Conservation (phyloP, 1,140 invertebrate species). For the Rhizoglyphus robini region DNA sequence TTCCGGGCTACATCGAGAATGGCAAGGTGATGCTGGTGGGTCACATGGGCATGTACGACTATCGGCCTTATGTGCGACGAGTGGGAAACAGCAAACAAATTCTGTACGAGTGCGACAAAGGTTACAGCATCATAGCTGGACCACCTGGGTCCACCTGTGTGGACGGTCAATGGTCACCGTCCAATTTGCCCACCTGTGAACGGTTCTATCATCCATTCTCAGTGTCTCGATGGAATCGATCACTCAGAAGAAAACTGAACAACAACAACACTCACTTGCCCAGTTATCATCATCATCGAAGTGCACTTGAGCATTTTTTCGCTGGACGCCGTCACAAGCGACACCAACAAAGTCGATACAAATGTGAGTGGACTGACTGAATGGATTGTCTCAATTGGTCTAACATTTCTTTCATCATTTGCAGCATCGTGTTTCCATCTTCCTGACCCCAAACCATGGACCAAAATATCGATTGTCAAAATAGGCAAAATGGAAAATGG, state of each 20-base stretch:
- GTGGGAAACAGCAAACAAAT: constrained; percentile 83
- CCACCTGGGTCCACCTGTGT: constrained; percentile 84
- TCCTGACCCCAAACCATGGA: constrained; percentile 46
- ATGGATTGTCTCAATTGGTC: background rate
- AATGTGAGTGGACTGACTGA: constrained; percentile 20
- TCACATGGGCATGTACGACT: constrained; percentile 93
- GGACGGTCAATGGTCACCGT: constrained; percentile 71
- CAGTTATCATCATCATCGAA: background rate
- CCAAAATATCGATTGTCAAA: constrained; percentile 50
- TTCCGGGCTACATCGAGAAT: constrained; percentile 75
- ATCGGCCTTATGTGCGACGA: constrained; percentile 83
- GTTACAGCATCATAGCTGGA: constrained; percentile 63
- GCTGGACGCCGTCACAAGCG: background rate
- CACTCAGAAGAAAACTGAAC: constrained; percentile 25
- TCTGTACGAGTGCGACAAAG: constrained; percentile 88
- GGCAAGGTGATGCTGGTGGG: constrained; percentile 86
- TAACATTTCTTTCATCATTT: constrained; percentile 14
- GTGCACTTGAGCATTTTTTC: background rate
- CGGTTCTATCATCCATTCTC: constrained; percentile 29
- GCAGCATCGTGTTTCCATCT: constrained; percentile 41
- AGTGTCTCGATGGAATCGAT: background rate
- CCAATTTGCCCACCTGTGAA: constrained; percentile 62
- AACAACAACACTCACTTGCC: constrained; percentile 30
- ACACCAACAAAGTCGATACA: constrained; percentile 25
- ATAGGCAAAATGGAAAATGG: constrained; percentile 30